Evolutionary conservation across 2,797 vertebrate species (phyloP), one percentile per base, ranked within the genome.

Genomic region (Muscicapa comitata): DNA sequence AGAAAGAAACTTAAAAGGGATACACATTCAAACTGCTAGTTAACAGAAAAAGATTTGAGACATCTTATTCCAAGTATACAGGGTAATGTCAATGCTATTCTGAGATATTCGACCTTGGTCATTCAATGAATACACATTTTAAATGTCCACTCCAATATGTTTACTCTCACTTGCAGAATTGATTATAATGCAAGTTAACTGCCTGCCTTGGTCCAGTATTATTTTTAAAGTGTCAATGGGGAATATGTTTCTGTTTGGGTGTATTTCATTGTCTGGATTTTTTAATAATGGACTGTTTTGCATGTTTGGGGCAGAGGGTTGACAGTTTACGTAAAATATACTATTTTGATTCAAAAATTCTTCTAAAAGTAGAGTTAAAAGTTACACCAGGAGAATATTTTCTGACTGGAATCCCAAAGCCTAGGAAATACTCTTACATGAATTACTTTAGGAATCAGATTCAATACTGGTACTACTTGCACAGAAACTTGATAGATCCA

Each of bases 271-370:
- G 3, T 17, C n/a, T 43, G 35, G 13, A 2, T 25, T 26, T 77
- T 90, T 47, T 13, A 16, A 7, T 40, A 31, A 2, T 12, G 7
- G 6, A 59, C 24, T 38, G 29, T 57, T 85, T 65, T 35, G 3
- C 17, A 13, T 12, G 9, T 5, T 72, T 51, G 16, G 26, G 13
- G 6, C 0, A 0, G 1, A 2, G 5, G n/a, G 8, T 38, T n/a
- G 13, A 24, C 6, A 51, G 19, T 40, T 84, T 45, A 53, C 16
- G 4, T 54, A 72, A 81, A 73, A 63, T 66, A 54, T 3, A n/a
- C 14, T 8, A 28, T 65, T 89, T 78, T 45, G 12, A 67, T 81
- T 85, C n/a, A 55, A 67, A 91, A 50, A 9, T 62, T 6, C 3
- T 53, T 29, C 17, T 47, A 42, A 38, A 11, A 23, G 50, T 48